These are phyloP conservation scores for Syngnathoides biaculeatus DNA, from an alignment of 2,113 vertebrate genomes.

Conservation along the genomic window DNA sequence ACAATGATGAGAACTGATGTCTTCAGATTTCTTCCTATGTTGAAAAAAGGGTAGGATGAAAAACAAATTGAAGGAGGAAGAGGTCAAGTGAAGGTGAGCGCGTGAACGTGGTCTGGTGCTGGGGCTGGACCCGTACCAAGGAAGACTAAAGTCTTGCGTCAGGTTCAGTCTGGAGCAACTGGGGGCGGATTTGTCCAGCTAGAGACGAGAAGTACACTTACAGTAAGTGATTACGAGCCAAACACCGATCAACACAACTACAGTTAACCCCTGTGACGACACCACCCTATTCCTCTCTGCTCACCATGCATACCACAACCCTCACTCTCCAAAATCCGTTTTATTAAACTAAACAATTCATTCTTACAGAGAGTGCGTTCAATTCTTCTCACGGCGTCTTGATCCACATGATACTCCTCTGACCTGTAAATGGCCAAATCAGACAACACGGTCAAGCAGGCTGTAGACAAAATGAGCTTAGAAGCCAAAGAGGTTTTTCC, in stretches of 20 bases:
- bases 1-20: not conserved
- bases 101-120: conserved; percentile 2
- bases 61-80: not conserved
- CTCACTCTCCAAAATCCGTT: too few species aligned
- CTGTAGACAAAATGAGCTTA: conserved; percentile 35
- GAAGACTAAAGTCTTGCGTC: conserved; percentile 56
- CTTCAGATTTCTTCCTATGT: not conserved
- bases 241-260: not conserved
- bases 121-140: conserved; percentile 27
- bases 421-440: conserved; percentile 45
- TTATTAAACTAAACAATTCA: not conserved
- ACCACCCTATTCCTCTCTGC: too few species aligned
- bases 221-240: too few species aligned
- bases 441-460: not conserved
- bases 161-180: conserved; percentile 40
- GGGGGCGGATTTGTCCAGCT: conserved; percentile 60
- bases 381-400: conserved; percentile 55
- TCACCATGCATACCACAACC: too few species aligned
- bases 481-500: conserved; percentile 31
- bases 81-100: not conserved
- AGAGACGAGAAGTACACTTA: not conserved
- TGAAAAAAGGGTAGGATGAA: not conserved
- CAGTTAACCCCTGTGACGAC: not conserved
- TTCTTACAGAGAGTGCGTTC: conserved; percentile 64
- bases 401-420: conserved; percentile 62